A percentile compares a stretch with the other conserved stretches of the same genome.
Conservation (phyloP, 2,888 invertebrate genomes). For the Pristionchus fissidentatus region DNA sequence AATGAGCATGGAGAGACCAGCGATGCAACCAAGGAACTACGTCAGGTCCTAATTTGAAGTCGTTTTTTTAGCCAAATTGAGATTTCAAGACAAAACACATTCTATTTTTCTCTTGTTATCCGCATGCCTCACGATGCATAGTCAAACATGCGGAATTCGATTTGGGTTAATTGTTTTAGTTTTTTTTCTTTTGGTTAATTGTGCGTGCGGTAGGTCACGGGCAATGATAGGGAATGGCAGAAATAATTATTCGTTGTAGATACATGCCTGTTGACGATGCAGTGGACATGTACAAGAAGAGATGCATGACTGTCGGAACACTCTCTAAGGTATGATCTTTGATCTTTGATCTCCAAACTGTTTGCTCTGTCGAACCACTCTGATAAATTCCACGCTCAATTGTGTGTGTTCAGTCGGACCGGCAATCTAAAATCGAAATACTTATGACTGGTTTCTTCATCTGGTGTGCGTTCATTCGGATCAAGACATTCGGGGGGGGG, state of each 20-base stretch:
- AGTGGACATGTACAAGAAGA: conserved; percentile 74
- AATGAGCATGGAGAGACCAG: conserved; percentile 66
- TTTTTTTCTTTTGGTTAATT: background rate
- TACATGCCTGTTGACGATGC: conserved; percentile 75
- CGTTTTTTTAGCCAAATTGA: background rate
- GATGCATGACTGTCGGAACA: conserved; percentile 74
- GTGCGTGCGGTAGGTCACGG: too few relatives aligned
- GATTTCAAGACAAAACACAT: background rate
- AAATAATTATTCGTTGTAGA: conserved; percentile 50
- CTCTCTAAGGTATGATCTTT: conserved; percentile 65
- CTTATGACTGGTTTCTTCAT: too few relatives aligned
- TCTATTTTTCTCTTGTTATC: background rate
- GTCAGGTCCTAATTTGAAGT: conserved; percentile 54
- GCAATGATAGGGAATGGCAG: background rate
- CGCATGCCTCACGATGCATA: background rate
- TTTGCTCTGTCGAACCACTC: too few relatives aligned
- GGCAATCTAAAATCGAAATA: too few relatives aligned
- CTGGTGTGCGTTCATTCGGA: too few relatives aligned
- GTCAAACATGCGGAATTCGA: background rate
- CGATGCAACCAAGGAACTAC: conserved; percentile 68
- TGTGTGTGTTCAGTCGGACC: too few relatives aligned
- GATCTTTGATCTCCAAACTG: background rate
- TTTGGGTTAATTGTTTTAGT: background rate
- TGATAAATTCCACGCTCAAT: too few relatives aligned
- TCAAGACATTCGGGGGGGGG: too few relatives aligned